Base-by-base conservation (phyloP, 2,888 invertebrate species). In the Lycia hirtaria region DNA sequence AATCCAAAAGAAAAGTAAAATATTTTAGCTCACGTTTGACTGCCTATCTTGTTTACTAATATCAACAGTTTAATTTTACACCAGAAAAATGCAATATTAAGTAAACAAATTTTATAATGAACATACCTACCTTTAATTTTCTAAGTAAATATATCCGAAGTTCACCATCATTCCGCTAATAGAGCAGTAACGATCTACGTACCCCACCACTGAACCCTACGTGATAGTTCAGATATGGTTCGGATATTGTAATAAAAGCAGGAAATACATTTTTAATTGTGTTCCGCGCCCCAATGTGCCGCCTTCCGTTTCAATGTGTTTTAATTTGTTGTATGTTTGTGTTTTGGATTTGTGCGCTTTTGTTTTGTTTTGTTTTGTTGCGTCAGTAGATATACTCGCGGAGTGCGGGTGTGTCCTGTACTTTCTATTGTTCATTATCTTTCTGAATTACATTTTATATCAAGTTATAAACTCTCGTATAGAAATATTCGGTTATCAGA, bases 251-350 rank as follows among this genome's bases (percentile, higher is more conserved):
- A 66, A 71, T 75, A 67, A 73, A 75, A 70, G 71, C 74, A 69
- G 68, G 75, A 78, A 76, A 75, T 75, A 67, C 60, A 71, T 68
- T 75, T 77, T 77, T 78, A 77, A 77, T 77, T 72, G 64, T 67
- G 63, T 66, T 67, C 50, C 69, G 67, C 67, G 64, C 67, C 62
- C 58, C 19, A 24, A 32, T 32, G 80, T 77, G 82, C 55, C 69
- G 72, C 82, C 82, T 84, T 78, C 82, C 84, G 81, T 82, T 59
- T 45, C 48, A 55, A 61, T 50, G 55, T 61, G 57, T 56, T 62
- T 60, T 62, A 67, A 67, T 67, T 61, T 59, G 62, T 45, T 61
- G 59, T 62, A 61, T 60, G 59, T 64, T 64, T 62, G 59, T 54
- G 56, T 56, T 66, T 54, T 43, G 48, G 41, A 35, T 52, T 48